Conservation (phyloP, 2,797 vertebrate genomes). For the Phalanger gymnotis region DNA sequence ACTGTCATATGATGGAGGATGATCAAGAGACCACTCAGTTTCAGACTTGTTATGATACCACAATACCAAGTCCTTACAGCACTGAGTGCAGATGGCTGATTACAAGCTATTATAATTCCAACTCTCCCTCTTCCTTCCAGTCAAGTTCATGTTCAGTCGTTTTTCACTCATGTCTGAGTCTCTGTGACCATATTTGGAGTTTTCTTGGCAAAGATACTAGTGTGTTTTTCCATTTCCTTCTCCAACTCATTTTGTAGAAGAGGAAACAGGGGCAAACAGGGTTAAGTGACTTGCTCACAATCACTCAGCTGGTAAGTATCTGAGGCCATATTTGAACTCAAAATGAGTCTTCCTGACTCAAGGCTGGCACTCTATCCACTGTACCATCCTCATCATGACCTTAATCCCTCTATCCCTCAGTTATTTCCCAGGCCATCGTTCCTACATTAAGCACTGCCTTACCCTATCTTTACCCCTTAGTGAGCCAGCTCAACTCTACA, state of each 20-base stretch:
- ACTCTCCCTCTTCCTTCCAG: background rate
- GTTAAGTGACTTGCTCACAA: too few species aligned
- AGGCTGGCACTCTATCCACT: background rate
- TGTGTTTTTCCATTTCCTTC: too few species aligned
- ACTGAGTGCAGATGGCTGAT: background rate
- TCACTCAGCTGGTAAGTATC: too few species aligned
- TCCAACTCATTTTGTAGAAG: too few species aligned
- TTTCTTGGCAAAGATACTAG: too few species aligned
- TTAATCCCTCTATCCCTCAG: background rate
- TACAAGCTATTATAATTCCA: background rate
- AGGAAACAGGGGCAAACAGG: too few species aligned
- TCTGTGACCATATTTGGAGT: too few species aligned
- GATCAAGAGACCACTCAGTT: background rate
- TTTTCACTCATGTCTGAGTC: too few species aligned
- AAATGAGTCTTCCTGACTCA: too few species aligned
- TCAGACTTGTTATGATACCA: too few species aligned
- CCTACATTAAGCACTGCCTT: background rate
- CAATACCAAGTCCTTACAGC: background rate
- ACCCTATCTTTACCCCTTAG: background rate
- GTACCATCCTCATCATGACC: background rate
- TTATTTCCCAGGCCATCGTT: background rate
- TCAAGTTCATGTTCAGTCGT: too few species aligned
- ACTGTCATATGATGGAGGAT: background rate
- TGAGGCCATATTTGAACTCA: too few species aligned
- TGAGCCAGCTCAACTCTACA: background rate